Percentiles rank a stretch among this genome's conserved stretches.
phyloP scores from a whole-genome alignment of 2,113 vertebrate genomes.

The Epinephelus fuscoguttatus region DNA sequence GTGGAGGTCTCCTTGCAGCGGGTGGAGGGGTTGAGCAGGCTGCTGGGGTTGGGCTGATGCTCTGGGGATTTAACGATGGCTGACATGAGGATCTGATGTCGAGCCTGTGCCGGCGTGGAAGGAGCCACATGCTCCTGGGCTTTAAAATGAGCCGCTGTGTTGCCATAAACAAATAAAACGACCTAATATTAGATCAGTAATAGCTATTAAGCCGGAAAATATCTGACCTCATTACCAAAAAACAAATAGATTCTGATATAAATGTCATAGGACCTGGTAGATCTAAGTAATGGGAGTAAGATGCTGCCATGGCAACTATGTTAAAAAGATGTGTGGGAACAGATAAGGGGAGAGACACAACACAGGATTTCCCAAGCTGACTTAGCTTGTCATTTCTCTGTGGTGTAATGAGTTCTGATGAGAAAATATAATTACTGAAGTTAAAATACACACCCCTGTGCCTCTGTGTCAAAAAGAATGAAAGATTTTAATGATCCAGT shows the following conservation, averaged over 20 bases:
- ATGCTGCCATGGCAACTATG: conserved; percentile 36
- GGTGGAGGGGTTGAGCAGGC: conserved; percentile 93
- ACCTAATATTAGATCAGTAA: conserved; percentile 11
- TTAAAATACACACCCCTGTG: neutral
- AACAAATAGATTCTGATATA: conserved; percentile 5
- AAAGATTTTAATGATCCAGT: neutral
- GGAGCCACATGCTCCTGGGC: conserved; percentile 91
- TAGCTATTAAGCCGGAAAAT: neutral
- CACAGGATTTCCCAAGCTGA: conserved; percentile 2
- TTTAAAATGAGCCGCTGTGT: conserved; percentile 95
- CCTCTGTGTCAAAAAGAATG: neutral
- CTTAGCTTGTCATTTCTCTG: neutral
- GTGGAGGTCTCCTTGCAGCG: conserved; percentile 95
- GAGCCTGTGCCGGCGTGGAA: conserved; percentile 93
- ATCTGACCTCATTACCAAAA: conserved; percentile 1
- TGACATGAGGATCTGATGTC: conserved; percentile 99
- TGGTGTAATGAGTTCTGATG: neutral
- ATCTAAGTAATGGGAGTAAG: conserved; percentile 15
- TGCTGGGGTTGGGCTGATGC: conserved; percentile 96
- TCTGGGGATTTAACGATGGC: conserved; percentile 97
- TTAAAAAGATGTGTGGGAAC: conserved; percentile 26
- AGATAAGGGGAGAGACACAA: conserved; percentile 7
- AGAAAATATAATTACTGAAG: neutral
- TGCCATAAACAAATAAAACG: conserved; percentile 24
- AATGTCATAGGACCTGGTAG: conserved; percentile 12